These are phyloP conservation scores for Eretmochelys imbricata DNA, from an alignment of 2,113 vertebrate genomes.

Conservation along the genomic window DNA sequence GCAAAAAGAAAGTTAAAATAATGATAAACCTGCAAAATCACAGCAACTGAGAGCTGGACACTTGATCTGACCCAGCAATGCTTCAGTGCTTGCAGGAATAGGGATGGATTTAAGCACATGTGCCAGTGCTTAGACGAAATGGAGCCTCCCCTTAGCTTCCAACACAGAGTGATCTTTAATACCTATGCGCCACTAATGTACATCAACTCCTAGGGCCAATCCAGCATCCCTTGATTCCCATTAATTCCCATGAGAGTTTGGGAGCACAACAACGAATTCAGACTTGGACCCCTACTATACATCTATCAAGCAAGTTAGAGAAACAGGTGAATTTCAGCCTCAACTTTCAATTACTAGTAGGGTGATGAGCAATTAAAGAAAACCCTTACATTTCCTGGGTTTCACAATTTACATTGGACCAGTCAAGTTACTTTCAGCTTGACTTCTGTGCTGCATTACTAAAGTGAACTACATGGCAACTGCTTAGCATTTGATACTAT, in stretches of 20 bases:
- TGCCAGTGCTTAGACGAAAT: neutral
- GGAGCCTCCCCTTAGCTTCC: neutral
- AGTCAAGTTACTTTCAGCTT: neutral
- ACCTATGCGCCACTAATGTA: neutral
- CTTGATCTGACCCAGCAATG: neutral
- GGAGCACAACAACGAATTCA: neutral
- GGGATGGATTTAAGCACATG: neutral
- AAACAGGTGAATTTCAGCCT: neutral
- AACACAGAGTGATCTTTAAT: neutral
- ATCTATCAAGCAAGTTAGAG: neutral
- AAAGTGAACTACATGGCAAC: neutral
- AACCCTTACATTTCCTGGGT: neutral
- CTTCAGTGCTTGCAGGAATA: neutral
- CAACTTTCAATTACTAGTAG: neutral
- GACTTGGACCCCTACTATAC: neutral
- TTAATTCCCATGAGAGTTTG: conserved; percentile 8
- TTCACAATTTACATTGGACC: neutral
- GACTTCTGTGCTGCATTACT: neutral
- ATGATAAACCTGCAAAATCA: neutral
- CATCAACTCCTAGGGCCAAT: neutral
- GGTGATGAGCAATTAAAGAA: neutral
- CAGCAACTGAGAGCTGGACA: neutral
- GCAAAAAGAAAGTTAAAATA: neutral
- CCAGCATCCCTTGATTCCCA: neutral
- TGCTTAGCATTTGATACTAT: neutral